A percentile compares a stretch with the other conserved stretches of the same genome.
Evolutionary conservation across 2,113 vertebrate species (phyloP).

Genomic region (Grantiella picta): DNA sequence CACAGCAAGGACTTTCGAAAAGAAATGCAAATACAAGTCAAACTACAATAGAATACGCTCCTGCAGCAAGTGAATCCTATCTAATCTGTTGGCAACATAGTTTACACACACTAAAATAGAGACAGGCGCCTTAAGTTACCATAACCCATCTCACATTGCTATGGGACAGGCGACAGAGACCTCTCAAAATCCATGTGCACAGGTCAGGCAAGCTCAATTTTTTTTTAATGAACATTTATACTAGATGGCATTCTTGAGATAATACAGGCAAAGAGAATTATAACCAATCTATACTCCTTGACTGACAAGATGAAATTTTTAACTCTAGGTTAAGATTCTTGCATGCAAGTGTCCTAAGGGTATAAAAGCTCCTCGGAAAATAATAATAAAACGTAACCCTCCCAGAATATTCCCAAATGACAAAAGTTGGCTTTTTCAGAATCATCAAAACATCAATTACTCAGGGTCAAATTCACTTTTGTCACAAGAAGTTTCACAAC

Average conservation of each 20-base stretch:
- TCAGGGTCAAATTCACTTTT: not conserved
- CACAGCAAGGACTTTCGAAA: accelerated
- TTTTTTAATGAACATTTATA: not conserved
- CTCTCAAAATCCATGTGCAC: not conserved
- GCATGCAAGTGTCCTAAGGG: not conserved
- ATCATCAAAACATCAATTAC: not conserved
- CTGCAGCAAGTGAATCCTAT: not conserved
- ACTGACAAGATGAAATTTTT: not conserved
- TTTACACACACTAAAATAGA: not conserved
- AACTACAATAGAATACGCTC: not conserved
- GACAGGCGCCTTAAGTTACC: not conserved
- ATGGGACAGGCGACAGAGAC: not conserved
- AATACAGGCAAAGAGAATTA: not conserved
- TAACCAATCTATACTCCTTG: not conserved
- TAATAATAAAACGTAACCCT: not conserved
- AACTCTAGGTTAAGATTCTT: not conserved
- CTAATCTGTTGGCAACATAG: not conserved
- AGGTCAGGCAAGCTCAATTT: not conserved
- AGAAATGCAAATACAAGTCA: not conserved
- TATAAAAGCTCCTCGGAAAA: not conserved
- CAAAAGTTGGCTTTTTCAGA: not conserved
- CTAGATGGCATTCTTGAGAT: not conserved
- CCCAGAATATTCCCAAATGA: not conserved
- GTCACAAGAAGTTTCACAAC: not conserved
- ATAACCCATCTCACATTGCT: not conserved